Evolutionary conservation across 1,140 invertebrate genomes (phyloP), one percentile per base, ranked within the genome.

Genomic region (Drosophila dunni): DNA sequence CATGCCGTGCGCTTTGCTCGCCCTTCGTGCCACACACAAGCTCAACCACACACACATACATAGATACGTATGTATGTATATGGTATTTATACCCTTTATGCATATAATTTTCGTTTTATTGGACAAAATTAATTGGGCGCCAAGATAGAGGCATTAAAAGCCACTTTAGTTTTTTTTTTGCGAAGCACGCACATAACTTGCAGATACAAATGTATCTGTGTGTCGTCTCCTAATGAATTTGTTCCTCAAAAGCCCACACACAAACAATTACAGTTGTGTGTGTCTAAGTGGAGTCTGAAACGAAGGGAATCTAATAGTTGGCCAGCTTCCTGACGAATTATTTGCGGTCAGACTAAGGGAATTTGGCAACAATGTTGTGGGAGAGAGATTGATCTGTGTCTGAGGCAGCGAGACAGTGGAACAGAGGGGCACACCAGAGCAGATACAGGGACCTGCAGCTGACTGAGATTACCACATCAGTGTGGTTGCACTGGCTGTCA

Each of bases 121-220:
- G 83, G 77, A 88, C 79, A 77, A 79, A 88, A 88, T 88, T 89
- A 88, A 89, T 88, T 88, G 83, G 83, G 83, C 83, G 83, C 83
- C 84, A 89, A 88, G 83, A 88, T 88, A 88, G 84, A 88, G 84
- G 83, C 83, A 88, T 88, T 88, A 88, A 88, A 83, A 89, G 79
- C 76, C 79, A 80, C 83, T 88, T 88, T 65, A 83, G 65, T 53
- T 74, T 29, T 29, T n/a, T 24, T 3, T 29, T 29, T 69, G 15
- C 50, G 62, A n/a, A 50, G 42, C 83, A 85, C 71, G 67, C 82
- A 81, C 68, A 70, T 33, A 65, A 38, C 38, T 50, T 38, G 11
- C n/a, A 33, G 54, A 64, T 44, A 53, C 73, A 63, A 62, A 44
- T 45, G 51, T 58, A 72, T 61, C 68, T 69, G 15, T 53, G 51